phyloP scores from a whole-genome alignment of 2,797 vertebrate genomes.

The Etheostoma nigrum region DNA sequence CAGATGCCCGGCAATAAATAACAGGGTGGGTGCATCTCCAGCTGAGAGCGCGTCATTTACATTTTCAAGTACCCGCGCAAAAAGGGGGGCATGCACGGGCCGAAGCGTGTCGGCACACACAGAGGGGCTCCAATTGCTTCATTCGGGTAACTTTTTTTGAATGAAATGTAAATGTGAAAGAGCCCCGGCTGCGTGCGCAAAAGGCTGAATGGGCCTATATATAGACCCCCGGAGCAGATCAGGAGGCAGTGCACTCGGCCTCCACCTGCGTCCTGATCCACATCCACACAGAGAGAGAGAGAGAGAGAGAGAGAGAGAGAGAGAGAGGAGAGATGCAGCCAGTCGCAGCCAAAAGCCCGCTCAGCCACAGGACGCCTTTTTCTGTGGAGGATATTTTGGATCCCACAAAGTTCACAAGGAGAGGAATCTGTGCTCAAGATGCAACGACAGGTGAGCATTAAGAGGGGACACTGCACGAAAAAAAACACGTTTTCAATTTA shows the following conservation, averaged over 20 bases:
- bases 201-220: background rate
- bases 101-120: conserved; percentile 51
- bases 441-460: conserved; percentile 51
- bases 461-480: no score
- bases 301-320: no score
- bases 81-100: conserved; percentile 48
- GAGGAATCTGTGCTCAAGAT: background rate
- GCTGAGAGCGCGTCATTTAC: conserved; percentile 71
- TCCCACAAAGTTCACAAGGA: conserved; percentile 77
- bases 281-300: no score
- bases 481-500: no score
- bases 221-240: conserved; percentile 35
- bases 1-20: conserved; percentile 85
- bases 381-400: conserved; percentile 84
- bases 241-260: background rate
- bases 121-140: conserved; percentile 42
- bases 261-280: background rate
- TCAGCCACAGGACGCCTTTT: conserved; percentile 69
- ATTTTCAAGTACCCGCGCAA: conserved; percentile 61
- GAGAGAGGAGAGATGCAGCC: conserved; percentile 64
- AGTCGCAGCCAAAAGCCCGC: conserved; percentile 49
- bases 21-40: conserved; percentile 57
- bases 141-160: conserved; percentile 40
- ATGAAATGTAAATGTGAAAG: conserved; percentile 75
- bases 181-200: conserved; percentile 42